Conservation (phyloP, 2,888 invertebrate genomes). For the Portevinia maculata region DNA sequence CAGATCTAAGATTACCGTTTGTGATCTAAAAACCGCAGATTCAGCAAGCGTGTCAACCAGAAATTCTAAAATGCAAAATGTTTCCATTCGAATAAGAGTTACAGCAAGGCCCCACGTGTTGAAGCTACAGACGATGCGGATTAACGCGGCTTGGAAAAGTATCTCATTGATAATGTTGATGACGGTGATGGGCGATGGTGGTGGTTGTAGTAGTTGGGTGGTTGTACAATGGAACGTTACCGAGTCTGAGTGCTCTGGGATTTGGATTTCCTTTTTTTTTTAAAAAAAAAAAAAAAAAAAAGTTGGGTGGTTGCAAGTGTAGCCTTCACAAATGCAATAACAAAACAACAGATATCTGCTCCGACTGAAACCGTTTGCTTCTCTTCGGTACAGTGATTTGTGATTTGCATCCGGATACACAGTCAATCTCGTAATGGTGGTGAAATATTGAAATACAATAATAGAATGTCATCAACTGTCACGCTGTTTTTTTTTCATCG, state of each 20-base stretch:
- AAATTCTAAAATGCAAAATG: conserved; percentile 74
- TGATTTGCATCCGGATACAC: conserved; percentile 67
- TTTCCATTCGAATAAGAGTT: conserved; percentile 60
- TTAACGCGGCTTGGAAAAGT: conserved; percentile 45
- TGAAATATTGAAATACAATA: conserved; percentile 69
- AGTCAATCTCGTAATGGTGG: conserved; percentile 3
- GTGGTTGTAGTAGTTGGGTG: conserved; percentile 13
- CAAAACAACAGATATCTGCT: conserved; percentile 2
- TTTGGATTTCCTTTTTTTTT: too few species aligned
- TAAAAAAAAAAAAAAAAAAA: too few species aligned
- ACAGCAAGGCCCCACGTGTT: conserved; percentile 9
- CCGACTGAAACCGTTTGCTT: conserved; percentile 45
- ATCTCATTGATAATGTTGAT: conserved; percentile 60
- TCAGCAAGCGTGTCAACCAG: conserved; percentile 80
- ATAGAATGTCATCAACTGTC: conserved; percentile 70
- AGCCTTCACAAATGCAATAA: too few species aligned
- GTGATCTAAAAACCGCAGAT: conserved; percentile 79
- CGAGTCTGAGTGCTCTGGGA: too few species aligned
- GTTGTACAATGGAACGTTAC: too few species aligned
- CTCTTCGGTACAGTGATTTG: conserved; percentile 58
- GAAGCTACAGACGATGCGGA: conserved; percentile 10
- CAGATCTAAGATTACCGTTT: conserved; percentile 78
- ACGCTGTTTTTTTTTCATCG: conserved; percentile 14
- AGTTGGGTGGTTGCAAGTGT: too few species aligned
- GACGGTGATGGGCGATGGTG: conserved; percentile 25